Evolutionary conservation across 2,113 vertebrate genomes (phyloP).

Genomic region (Saguinus imperator): DNA sequence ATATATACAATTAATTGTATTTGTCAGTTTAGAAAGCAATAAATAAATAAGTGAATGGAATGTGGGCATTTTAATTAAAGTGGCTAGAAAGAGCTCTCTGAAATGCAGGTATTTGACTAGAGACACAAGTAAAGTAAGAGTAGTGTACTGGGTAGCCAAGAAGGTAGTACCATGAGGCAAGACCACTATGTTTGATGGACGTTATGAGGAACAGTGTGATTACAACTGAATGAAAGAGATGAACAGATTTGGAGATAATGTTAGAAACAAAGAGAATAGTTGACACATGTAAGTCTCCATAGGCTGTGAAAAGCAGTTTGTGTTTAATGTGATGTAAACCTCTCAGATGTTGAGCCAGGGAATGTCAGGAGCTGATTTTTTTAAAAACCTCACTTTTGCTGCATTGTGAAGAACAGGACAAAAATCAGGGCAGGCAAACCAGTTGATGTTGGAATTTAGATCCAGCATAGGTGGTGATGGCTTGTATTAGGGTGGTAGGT

Average conservation of each 20-base stretch:
- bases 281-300: background rate
- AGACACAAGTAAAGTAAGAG: background rate
- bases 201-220: background rate
- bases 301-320: background rate
- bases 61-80: background rate
- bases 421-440: background rate
- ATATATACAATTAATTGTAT: background rate
- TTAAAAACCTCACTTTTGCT: background rate
- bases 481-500: background rate
- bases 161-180: background rate
- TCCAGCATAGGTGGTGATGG: background rate
- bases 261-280: background rate
- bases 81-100: background rate
- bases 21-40: background rate
- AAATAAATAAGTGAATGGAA: background rate
- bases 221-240: background rate
- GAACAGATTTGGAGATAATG: background rate
- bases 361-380: background rate
- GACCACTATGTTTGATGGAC: background rate
- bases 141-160: background rate
- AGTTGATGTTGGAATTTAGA: background rate
- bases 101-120: background rate
- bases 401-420: background rate
- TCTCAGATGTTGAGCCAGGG: background rate
- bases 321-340: background rate